A percentile compares a stretch with the other conserved stretches of the same genome.
phyloP scores from a whole-genome alignment of 2,797 vertebrate species.

The Cossypha niveicapilla region DNA sequence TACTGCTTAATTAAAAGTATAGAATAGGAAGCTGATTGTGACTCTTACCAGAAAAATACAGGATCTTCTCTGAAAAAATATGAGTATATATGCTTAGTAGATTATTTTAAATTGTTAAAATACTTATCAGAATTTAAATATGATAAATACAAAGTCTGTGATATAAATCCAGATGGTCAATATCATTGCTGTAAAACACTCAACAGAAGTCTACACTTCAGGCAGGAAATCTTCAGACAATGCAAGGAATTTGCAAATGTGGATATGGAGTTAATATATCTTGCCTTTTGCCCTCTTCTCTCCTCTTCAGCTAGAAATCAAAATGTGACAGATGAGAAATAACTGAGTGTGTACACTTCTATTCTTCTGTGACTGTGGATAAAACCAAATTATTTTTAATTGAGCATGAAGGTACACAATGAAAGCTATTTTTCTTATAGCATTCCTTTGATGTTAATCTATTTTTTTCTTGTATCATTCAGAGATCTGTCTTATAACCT shows the following conservation, averaged over 20 bases:
- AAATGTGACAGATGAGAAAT: not conserved
- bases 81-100: constrained; percentile 25
- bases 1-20: constrained; percentile 53
- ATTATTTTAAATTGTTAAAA: constrained; percentile 57
- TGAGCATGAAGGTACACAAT: not conserved
- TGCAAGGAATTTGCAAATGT: not conserved
- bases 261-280: not conserved
- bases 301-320: not conserved
- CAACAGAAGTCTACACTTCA: not conserved
- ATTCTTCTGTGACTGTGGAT: not conserved
- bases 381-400: not conserved
- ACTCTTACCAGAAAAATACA: constrained; percentile 45
- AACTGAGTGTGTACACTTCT: not conserved
- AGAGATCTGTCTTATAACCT: constrained; percentile 91
- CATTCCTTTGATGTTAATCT: constrained; percentile 4
- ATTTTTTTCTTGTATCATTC: constrained; percentile 60
- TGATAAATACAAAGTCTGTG: not conserved
- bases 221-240: not conserved
- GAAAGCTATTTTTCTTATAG: constrained; percentile 15
- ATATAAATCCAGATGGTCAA: constrained; percentile 18
- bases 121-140: constrained; percentile 44
- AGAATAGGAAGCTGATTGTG: constrained; percentile 21
- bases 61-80: constrained; percentile 26
- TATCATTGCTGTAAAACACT: not conserved
- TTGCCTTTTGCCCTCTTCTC: not conserved